Percentiles rank a stretch among this genome's conserved stretches.
phyloP scores from a whole-genome alignment of 2,113 vertebrate genomes.

The Rhinichthys klamathensis region DNA sequence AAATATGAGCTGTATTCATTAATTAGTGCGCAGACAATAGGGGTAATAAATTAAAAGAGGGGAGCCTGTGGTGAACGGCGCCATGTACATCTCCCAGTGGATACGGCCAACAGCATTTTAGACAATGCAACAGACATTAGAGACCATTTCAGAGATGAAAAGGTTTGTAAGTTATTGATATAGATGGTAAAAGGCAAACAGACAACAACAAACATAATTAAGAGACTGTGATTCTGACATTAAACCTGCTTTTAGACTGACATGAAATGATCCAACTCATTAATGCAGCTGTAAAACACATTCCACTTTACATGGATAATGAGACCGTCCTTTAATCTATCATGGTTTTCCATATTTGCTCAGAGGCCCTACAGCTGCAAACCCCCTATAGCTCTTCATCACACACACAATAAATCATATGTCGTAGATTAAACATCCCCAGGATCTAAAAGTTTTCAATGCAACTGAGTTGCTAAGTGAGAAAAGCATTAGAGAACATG shows the following conservation, averaged over 20 bases:
- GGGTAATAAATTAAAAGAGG: conserved; percentile 33
- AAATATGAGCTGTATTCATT: conserved; percentile 40
- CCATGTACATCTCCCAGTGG: background rate
- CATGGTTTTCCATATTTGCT: background rate
- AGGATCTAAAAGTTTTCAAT: background rate
- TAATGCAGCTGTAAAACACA: conserved; percentile 6
- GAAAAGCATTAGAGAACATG: background rate
- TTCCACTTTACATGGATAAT: conserved; percentile 16
- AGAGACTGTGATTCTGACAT: conserved; percentile 23
- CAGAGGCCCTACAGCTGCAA: background rate
- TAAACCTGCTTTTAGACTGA: background rate
- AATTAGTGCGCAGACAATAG: conserved; percentile 31
- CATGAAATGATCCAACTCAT: conserved; percentile 3
- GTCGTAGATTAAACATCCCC: background rate
- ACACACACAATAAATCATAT: background rate
- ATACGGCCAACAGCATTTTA: background rate
- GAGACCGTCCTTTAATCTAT: conserved; percentile 8
- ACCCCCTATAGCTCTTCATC: background rate
- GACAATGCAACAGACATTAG: background rate
- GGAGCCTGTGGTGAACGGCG: background rate
- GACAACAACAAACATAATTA: conserved; percentile 28
- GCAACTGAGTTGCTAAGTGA: background rate
- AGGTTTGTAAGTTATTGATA: conserved; percentile 6
- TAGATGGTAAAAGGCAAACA: background rate
- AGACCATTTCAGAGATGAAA: background rate